Evolutionary conservation across 2,888 invertebrate species (phyloP).

Genomic region (Rhagonycha fulva): DNA sequence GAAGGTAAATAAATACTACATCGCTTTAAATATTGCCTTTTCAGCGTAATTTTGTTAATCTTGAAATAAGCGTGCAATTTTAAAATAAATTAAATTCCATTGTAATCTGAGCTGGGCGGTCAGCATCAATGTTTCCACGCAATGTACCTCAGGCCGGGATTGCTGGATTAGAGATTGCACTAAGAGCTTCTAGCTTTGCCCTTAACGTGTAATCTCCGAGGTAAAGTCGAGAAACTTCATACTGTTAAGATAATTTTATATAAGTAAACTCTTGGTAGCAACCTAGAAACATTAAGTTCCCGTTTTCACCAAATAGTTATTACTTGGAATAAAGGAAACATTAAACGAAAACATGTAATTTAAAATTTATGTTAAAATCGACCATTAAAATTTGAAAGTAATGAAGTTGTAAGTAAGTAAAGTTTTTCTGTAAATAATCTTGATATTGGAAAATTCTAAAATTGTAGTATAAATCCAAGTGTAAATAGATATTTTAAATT

Average conservation of each 20-base stretch:
- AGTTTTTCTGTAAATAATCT: neutral
- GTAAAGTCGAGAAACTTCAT: slow-evolving; percentile 47
- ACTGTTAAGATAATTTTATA: slow-evolving; percentile 50
- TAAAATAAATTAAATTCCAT: slow-evolving; percentile 50
- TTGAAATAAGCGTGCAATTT: slow-evolving; percentile 28
- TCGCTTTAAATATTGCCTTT: slow-evolving; percentile 19
- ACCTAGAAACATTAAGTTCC: slow-evolving; percentile 22
- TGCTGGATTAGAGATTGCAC: slow-evolving; percentile 50
- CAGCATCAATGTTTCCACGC: slow-evolving; percentile 55
- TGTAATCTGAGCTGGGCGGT: slow-evolving; percentile 54
- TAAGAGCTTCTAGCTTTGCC: slow-evolving; percentile 42
- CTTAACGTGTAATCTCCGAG: slow-evolving; percentile 50
- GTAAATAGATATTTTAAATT: neutral
- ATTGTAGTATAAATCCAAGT: neutral
- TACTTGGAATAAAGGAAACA: slow-evolving; percentile 14
- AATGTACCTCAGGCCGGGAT: slow-evolving; percentile 52
- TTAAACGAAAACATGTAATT: slow-evolving; percentile 14
- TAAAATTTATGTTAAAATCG: slow-evolving; percentile 11
- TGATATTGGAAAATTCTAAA: neutral
- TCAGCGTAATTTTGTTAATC: slow-evolving; percentile 14
- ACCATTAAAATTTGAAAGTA: neutral
- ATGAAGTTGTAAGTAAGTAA: neutral
- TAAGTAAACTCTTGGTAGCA: slow-evolving; percentile 29
- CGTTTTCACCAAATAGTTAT: slow-evolving; percentile 22
- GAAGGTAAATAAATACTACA: slow-evolving; percentile 18